Evolutionary conservation across 2,888 invertebrate species (phyloP), one percentile per base, ranked within the genome.

Genomic region (Timandra comae): DNA sequence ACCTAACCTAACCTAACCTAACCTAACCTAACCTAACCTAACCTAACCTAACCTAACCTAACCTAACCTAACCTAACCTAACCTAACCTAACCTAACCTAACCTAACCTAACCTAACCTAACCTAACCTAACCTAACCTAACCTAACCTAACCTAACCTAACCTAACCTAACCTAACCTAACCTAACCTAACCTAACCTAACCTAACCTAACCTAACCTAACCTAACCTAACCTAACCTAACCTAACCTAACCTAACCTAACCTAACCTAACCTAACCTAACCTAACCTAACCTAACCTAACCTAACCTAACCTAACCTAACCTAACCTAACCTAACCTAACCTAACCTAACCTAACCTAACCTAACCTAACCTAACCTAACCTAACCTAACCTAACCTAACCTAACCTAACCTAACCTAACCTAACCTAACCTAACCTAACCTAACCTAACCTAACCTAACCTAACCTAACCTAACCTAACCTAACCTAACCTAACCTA

Each of bases 1-100:
- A 16, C 16, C 16, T 16, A 16, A 16, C 16, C 45, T 45, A 41
- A 40, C 45, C 45, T 39, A 40, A 39, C 38, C 41, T 41, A 39
- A 39, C 44, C 44, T 41, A 39, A 39, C 44, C 44, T 41, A 41
- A 41, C 44, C 41, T 38, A 39, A 39, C 44, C 38, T 38, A 41
- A 39, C 41, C 44, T 41, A 37, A 39, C 41, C 44, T 41, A 39
- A 37, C 41, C 44, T 44, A 38, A 38, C 44, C 44, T 44, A 38
- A 38, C 44, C 44, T 44, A 38, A 38, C 44, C 43, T 43, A 39
- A 36, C 38, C 36, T 36, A 36, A 36, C 40, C 43, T 43, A 40
- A 40, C 43, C 43, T 43, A 40, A 40, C 43, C 43, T 40, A 40
- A 37, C 43, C 40, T 40, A 40, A 37, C 43, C 40, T 40, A 38